phyloP scores from a whole-genome alignment of 2,113 vertebrate species.

The Mirounga angustirostris region DNA sequence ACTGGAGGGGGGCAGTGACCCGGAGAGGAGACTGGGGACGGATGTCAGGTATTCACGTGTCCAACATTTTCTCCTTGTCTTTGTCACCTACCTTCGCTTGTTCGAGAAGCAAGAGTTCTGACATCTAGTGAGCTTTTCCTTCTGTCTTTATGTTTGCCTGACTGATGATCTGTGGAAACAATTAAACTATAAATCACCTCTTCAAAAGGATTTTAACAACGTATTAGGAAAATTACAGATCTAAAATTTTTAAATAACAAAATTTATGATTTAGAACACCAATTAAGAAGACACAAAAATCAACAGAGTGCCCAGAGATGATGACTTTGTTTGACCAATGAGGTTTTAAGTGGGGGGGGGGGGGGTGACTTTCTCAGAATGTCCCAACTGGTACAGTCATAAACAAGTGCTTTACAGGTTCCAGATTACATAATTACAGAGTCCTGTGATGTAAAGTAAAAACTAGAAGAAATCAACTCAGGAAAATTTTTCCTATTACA shows the following conservation, averaged over 20 bases:
- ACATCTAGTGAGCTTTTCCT: constrained; percentile 97
- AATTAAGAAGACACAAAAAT: neutral
- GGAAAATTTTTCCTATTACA: neutral
- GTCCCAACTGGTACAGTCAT: accelerated
- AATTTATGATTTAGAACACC: neutral
- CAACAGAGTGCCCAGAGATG: neutral
- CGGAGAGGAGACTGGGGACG: accelerated
- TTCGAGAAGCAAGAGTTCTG: constrained; percentile 92
- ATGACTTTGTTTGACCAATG: neutral
- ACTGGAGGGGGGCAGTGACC: too few relatives aligned
- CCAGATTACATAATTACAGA: neutral
- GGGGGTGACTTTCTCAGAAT: neutral
- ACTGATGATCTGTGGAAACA: constrained; percentile 92
- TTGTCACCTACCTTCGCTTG: constrained; percentile 94
- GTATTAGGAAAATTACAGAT: neutral
- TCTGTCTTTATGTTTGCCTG: constrained; percentile 94
- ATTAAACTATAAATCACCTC: neutral
- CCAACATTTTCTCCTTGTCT: neutral
- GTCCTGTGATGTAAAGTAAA: neutral
- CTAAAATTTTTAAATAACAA: neutral
- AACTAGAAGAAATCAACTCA: neutral
- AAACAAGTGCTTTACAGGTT: neutral
- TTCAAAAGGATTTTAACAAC: neutral
- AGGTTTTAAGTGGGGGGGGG: neutral
- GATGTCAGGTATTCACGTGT: neutral